Conservation (phyloP, 2,113 vertebrate species). For the Notarius quadriscutis region DNA sequence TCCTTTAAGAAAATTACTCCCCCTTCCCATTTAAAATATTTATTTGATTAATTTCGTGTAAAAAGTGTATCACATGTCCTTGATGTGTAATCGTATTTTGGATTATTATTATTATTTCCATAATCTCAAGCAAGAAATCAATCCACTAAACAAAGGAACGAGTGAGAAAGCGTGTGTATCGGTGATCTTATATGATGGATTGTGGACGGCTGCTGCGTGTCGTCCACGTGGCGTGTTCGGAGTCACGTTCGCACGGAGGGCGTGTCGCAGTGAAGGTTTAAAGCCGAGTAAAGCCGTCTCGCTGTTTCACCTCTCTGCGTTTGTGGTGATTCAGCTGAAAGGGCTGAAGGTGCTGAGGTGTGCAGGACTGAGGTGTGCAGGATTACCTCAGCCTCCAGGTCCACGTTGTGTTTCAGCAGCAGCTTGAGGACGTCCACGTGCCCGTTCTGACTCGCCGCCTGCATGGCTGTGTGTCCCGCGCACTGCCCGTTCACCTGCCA, state of each 20-base stretch:
- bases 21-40: neutral
- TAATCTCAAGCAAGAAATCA: neutral
- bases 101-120: neutral
- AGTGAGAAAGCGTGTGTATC: too few species aligned
- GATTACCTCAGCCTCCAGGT: slow-evolving; percentile 95
- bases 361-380: neutral
- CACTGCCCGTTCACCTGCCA: slow-evolving; percentile 96
- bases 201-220: neutral
- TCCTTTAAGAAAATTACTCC: too few species aligned
- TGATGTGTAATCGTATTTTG: neutral
- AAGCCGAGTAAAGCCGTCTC: neutral
- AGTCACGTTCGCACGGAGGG: neutral
- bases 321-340: neutral
- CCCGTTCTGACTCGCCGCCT: slow-evolving; percentile 98
- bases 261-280: neutral
- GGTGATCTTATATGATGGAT: neutral
- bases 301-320: neutral
- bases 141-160: neutral
- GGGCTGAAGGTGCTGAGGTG: neutral
- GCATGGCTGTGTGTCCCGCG: slow-evolving; percentile 98
- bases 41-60: neutral
- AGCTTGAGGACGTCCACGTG: slow-evolving; percentile 97
- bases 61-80: neutral
- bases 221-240: neutral
- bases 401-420: slow-evolving; percentile 95